Percentiles rank a stretch among this genome's conserved stretches.
These are phyloP conservation scores for Campylomormyrus tamandua DNA, from an alignment of 2,113 vertebrate genomes.

Conservation along the genomic window DNA sequence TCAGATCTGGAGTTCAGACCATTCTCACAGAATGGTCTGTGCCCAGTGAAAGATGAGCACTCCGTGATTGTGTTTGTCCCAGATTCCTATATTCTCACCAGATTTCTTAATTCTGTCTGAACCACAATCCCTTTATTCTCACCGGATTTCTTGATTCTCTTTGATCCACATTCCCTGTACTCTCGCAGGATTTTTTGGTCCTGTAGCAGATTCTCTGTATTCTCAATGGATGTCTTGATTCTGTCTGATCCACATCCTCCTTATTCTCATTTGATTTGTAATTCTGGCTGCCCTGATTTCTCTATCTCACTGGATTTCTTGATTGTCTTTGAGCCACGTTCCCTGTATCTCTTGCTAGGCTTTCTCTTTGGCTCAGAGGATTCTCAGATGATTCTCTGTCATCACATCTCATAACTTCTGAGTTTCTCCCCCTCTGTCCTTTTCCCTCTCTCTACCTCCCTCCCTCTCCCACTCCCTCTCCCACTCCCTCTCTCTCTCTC, in stretches of 20 bases:
- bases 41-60: background rate
- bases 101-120: background rate
- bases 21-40: background rate
- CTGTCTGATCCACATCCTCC: background rate
- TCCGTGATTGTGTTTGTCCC: background rate
- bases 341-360: background rate
- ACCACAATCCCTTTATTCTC: background rate
- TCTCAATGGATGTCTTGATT: constrained; percentile 12
- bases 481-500: background rate
- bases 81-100: constrained; percentile 20
- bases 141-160: background rate
- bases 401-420: constrained; percentile 56
- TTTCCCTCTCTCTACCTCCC: background rate
- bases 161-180: background rate
- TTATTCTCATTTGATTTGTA: background rate
- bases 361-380: constrained; percentile 41
- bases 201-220: constrained; percentile 17
- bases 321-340: background rate
- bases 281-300: background rate
- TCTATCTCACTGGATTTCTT: background rate
- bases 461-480: background rate
- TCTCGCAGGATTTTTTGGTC: background rate
- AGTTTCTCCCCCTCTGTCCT: constrained; percentile 32
- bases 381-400: constrained; percentile 41
- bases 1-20: background rate